phyloP scores from a whole-genome alignment of 2,888 invertebrate species.

The Philhelius pedissequus region DNA sequence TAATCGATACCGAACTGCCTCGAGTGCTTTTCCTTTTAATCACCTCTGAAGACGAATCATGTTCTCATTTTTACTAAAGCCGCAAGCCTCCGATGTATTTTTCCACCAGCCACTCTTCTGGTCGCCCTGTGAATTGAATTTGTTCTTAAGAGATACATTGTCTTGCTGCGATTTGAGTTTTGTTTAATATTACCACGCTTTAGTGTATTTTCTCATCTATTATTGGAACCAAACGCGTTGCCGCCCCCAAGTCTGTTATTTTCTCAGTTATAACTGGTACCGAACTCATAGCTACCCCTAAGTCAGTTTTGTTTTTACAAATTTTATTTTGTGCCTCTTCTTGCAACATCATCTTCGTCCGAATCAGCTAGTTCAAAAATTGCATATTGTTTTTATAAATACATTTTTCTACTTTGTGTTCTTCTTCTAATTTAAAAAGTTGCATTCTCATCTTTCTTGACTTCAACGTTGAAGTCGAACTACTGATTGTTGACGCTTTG shows the following conservation, averaged over 20 bases:
- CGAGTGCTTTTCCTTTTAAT: too few species aligned
- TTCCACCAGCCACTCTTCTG: slow-evolving; percentile 26
- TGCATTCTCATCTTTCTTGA: not conserved
- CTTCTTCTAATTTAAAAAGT: slow-evolving; percentile 1
- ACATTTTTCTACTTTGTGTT: not conserved
- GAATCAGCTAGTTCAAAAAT: not conserved
- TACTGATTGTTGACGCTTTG: not conserved
- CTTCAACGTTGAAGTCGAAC: not conserved
- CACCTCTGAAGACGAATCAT: too few species aligned
- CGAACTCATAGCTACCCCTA: not conserved
- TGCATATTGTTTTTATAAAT: slow-evolving; percentile 6
- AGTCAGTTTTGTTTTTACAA: not conserved
- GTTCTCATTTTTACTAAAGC: too few species aligned
- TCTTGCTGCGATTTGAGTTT: slow-evolving; percentile 5
- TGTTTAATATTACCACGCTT: too few species aligned
- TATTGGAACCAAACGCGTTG: too few species aligned
- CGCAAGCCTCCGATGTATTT: too few species aligned
- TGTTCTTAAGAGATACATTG: slow-evolving; percentile 9
- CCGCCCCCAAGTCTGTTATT: too few species aligned
- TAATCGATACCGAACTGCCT: too few species aligned
- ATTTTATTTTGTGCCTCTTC: not conserved
- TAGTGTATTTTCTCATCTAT: too few species aligned
- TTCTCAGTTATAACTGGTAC: too few species aligned
- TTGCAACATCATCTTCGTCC: not conserved
- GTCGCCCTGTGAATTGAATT: slow-evolving; percentile 1